phyloP scores from a whole-genome alignment of 2,113 vertebrate species.

The Oncorhynchus mykiss region DNA sequence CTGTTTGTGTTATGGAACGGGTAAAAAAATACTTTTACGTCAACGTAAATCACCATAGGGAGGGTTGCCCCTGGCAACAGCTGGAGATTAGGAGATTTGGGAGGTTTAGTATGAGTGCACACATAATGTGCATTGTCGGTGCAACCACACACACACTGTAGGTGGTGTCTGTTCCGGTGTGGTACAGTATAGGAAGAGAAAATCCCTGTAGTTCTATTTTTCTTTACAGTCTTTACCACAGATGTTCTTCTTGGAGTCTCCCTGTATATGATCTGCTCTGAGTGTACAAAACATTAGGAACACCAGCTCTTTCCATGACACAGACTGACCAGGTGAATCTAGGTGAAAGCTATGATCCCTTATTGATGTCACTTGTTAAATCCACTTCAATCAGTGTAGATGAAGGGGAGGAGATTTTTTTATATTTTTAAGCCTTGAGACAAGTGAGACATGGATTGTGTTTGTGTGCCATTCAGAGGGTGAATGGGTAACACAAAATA shows the following conservation, averaged over 20 bases:
- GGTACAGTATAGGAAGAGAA: background rate
- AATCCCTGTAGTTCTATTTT: background rate
- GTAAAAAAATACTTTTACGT: background rate
- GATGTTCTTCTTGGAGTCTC: background rate
- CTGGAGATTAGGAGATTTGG: slow-evolving; percentile 58
- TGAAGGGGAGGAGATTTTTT: no score
- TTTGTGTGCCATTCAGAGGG: no score
- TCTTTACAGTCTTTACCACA: background rate
- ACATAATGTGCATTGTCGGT: slow-evolving; percentile 19
- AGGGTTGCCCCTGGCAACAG: slow-evolving; percentile 24
- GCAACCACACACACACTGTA: background rate
- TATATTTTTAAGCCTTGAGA: no score
- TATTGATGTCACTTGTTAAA: no score
- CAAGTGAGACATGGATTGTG: no score
- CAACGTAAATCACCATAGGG: background rate
- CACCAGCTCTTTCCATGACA: no score
- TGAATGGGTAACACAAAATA: no score
- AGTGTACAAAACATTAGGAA: no score
- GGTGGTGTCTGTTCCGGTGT: background rate
- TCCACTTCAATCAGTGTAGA: no score
- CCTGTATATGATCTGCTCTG: background rate
- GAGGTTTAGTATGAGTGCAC: slow-evolving; percentile 39
- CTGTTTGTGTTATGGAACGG: background rate
- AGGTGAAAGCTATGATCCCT: no score
- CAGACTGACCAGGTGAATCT: no score